Conservation (phyloP, 2,888 invertebrate species). For the Gortyna flavago region DNA sequence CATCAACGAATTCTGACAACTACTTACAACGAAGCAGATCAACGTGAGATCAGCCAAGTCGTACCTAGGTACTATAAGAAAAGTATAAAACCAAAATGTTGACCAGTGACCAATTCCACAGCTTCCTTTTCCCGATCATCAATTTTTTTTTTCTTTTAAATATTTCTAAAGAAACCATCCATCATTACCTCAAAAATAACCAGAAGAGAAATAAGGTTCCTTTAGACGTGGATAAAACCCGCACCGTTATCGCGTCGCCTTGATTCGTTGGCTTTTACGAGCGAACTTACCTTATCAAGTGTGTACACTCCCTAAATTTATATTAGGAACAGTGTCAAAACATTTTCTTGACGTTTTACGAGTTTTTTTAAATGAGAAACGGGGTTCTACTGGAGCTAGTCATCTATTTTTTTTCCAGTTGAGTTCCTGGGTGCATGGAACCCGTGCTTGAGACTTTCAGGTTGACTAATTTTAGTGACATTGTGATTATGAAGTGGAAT, state of each 20-base stretch:
- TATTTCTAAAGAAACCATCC: no score
- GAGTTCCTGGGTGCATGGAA: slow-evolving; percentile 50
- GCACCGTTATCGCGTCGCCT: slow-evolving; percentile 61
- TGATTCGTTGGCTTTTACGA: slow-evolving; percentile 69
- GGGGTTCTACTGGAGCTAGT: slow-evolving; percentile 64
- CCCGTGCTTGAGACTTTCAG: slow-evolving; percentile 37
- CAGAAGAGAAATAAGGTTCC: slow-evolving; percentile 54
- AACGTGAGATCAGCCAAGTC: neutral
- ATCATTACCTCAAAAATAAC: slow-evolving; percentile 55
- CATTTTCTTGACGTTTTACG: slow-evolving; percentile 80
- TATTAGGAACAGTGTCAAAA: slow-evolving; percentile 80
- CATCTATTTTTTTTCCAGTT: slow-evolving; percentile 66
- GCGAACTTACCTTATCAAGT: slow-evolving; percentile 66
- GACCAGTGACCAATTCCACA: neutral
- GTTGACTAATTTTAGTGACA: neutral
- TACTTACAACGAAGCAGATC: neutral
- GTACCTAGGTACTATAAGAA: neutral
- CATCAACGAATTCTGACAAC: neutral
- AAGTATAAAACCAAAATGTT: neutral
- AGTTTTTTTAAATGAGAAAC: slow-evolving; percentile 80
- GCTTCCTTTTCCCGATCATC: neutral
- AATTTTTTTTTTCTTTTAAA: no score
- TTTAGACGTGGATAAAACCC: slow-evolving; percentile 52
- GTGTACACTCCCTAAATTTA: slow-evolving; percentile 70
- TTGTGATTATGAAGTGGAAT: neutral